Conservation (phyloP, 2,797 vertebrate genomes). For the Esox lucius region DNA sequence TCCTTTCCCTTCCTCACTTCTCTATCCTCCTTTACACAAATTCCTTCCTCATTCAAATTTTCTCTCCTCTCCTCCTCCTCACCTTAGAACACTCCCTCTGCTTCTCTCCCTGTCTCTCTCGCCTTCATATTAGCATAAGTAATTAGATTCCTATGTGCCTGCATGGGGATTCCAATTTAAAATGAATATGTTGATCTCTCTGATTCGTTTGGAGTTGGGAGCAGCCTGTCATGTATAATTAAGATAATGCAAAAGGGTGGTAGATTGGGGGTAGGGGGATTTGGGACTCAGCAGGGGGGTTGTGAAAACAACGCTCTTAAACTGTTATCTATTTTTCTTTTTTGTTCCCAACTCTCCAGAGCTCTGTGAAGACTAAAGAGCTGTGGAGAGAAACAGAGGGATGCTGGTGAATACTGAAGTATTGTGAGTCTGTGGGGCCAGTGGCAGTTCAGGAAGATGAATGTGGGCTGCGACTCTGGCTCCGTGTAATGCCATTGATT, state of each 20-base stretch:
- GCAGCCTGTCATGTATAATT: conserved; percentile 75
- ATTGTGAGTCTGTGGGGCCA: conserved; percentile 36
- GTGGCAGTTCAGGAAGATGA: conserved; percentile 32
- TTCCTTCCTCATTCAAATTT: conserved; percentile 12
- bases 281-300: conserved; percentile 38
- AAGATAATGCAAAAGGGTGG: conserved; percentile 62
- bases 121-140: conserved; percentile 72
- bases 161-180: conserved; percentile 64
- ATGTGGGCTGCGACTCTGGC: conserved; percentile 24
- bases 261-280: conserved; percentile 38
- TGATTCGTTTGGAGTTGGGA: conserved; percentile 71
- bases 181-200: conserved; percentile 72
- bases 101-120: conserved; percentile 32
- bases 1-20: conserved; percentile 11
- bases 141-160: conserved; percentile 74
- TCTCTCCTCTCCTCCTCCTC: conserved; percentile 7
- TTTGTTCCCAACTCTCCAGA: conserved; percentile 63
- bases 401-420: not conserved
- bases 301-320: conserved; percentile 36
- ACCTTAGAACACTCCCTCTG: conserved; percentile 1
- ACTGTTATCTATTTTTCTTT: conserved; percentile 52
- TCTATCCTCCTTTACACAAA: not conserved
- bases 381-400: not conserved
- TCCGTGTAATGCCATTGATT: conserved; percentile 54
- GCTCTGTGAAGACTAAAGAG: conserved; percentile 53